phyloP scores from a whole-genome alignment of 2,888 invertebrate genomes.

The Tenthredo mesomela region DNA sequence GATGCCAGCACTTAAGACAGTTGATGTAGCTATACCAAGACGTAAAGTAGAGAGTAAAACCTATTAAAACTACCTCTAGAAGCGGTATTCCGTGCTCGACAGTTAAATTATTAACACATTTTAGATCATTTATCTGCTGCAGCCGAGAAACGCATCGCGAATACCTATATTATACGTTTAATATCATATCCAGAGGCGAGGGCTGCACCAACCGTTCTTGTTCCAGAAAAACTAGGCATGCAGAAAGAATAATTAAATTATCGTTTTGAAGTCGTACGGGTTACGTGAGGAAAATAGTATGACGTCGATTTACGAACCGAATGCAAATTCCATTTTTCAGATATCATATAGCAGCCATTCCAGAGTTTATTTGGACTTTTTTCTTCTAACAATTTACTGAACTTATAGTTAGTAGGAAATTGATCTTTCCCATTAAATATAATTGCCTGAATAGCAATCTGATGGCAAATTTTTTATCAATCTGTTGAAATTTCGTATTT shows the following conservation, averaged over 20 bases:
- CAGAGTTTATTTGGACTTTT: background rate
- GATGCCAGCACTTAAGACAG: slow-evolving; percentile 35
- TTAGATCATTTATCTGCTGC: slow-evolving; percentile 40
- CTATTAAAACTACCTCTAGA: slow-evolving; percentile 40
- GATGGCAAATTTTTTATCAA: background rate
- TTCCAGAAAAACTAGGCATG: background rate
- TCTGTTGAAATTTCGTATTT: background rate
- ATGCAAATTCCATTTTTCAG: background rate
- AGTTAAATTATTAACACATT: slow-evolving; percentile 40
- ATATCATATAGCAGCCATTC: background rate
- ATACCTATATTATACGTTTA: background rate
- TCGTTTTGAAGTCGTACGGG: slow-evolving; percentile 19
- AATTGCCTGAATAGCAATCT: background rate
- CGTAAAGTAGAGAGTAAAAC: slow-evolving; percentile 38
- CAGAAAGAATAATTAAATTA: slow-evolving; percentile 1
- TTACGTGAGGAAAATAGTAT: background rate
- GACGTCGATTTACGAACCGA: background rate
- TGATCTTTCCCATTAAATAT: background rate
- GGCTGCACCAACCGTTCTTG: no score
- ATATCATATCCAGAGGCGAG: background rate
- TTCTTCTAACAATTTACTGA: background rate
- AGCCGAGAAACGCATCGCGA: background rate
- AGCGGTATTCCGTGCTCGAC: slow-evolving; percentile 3
- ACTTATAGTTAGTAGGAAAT: background rate
- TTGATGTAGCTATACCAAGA: slow-evolving; percentile 21